Percentiles rank a stretch among this genome's conserved stretches.
Evolutionary conservation across 2,113 vertebrate genomes (phyloP).

Genomic region (Oceanodroma tethys): DNA sequence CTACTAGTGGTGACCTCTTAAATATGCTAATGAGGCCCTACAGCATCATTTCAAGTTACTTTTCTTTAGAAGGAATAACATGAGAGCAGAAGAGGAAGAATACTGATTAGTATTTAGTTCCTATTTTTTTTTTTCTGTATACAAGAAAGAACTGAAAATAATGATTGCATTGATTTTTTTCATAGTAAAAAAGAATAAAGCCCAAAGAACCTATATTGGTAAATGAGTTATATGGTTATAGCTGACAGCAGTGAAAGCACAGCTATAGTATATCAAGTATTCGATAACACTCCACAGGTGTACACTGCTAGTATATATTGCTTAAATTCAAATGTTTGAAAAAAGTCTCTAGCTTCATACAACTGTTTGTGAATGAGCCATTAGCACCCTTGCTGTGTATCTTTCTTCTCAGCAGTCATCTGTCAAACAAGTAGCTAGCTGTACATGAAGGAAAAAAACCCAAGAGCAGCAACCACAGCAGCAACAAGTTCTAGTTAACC

Average conservation of each 20-base stretch:
- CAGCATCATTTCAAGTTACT: neutral
- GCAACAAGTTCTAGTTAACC: neutral
- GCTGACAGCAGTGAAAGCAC: neutral
- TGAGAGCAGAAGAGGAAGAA: neutral
- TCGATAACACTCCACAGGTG: accelerated
- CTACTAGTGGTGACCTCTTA: neutral
- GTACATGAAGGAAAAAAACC: neutral
- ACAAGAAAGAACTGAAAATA: neutral
- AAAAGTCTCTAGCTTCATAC: neutral
- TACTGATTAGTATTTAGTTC: neutral
- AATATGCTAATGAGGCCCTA: neutral
- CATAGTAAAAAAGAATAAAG: neutral
- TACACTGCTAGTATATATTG: neutral
- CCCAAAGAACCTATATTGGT: neutral
- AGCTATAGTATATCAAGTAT: neutral
- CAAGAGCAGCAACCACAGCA: neutral
- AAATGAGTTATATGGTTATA: neutral
- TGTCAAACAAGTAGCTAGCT: neutral
- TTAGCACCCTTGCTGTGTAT: neutral
- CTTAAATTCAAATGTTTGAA: neutral
- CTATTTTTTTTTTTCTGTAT: neutral
- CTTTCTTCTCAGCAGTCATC: neutral
- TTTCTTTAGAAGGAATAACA: neutral
- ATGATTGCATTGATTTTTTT: neutral
- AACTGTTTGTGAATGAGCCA: neutral